These are phyloP conservation scores for Tuta absoluta DNA, from an alignment of 2,888 invertebrate species.

Conservation along the genomic window DNA sequence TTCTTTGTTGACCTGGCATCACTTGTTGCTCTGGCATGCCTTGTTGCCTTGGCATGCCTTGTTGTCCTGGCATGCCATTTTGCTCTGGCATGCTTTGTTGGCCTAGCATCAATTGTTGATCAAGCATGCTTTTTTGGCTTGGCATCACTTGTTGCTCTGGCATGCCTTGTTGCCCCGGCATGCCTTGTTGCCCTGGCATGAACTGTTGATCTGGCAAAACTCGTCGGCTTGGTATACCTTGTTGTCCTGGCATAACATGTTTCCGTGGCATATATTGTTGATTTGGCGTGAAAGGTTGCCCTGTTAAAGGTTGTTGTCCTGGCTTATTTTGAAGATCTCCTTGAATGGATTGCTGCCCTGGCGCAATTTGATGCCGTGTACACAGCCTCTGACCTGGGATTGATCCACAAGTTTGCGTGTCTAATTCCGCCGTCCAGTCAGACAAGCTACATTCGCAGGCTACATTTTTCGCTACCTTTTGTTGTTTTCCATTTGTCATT, in stretches of 20 bases:
- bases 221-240: neutral
- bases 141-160: too few relatives aligned
- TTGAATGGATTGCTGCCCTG: neutral
- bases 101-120: neutral
- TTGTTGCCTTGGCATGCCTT: neutral
- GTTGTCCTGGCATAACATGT: neutral
- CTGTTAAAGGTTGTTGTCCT: neutral
- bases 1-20: neutral
- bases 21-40: neutral
- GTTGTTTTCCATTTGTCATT: neutral
- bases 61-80: neutral
- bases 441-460: too few relatives aligned
- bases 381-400: neutral
- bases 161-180: constrained; percentile 4
- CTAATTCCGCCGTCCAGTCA: too few relatives aligned
- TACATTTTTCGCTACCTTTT: neutral
- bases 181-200: neutral
- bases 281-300: neutral
- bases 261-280: neutral
- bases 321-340: neutral
- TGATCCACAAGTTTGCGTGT: neutral
- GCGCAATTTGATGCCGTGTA: neutral
- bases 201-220: neutral
- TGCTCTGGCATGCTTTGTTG: neutral
- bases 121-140: neutral